phyloP scores from a whole-genome alignment of 2,888 invertebrate species.

The Idaea straminata region DNA sequence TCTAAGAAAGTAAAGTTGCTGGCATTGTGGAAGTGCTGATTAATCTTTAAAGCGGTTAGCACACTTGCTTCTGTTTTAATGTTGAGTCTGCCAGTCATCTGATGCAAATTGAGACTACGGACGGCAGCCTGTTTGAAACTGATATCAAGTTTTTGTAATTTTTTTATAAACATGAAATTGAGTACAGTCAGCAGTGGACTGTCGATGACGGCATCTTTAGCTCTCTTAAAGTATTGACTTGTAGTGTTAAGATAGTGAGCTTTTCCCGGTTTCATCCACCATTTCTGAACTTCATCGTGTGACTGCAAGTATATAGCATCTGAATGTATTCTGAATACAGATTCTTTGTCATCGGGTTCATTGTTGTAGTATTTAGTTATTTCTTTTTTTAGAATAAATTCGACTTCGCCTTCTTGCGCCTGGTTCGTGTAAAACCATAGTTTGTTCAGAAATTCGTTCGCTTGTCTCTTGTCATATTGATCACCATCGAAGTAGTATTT shows the following conservation, averaged over 20 bases:
- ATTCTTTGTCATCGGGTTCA: slow-evolving; percentile 31
- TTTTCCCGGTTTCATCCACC: slow-evolving; percentile 41
- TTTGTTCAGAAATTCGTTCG: slow-evolving; percentile 37
- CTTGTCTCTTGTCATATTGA: slow-evolving; percentile 34
- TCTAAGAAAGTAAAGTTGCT: slow-evolving; percentile 35
- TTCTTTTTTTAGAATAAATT: slow-evolving; percentile 36
- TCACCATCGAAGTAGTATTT: slow-evolving; percentile 35
- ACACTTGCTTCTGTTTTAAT: slow-evolving; percentile 32
- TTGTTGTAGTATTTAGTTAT: slow-evolving; percentile 35
- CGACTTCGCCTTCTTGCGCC: slow-evolving; percentile 40
- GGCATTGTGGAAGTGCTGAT: slow-evolving; percentile 29
- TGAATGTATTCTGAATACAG: slow-evolving; percentile 38
- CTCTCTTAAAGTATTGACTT: slow-evolving; percentile 36
- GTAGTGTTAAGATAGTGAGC: slow-evolving; percentile 35
- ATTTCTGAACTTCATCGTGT: slow-evolving; percentile 48
- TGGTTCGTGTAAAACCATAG: slow-evolving; percentile 48
- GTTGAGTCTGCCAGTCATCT: slow-evolving; percentile 25
- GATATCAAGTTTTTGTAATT: slow-evolving; percentile 34
- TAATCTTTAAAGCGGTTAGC: slow-evolving; percentile 38
- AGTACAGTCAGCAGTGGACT: slow-evolving; percentile 40
- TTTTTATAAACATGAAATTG: slow-evolving; percentile 37
- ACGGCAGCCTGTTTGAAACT: slow-evolving; percentile 29
- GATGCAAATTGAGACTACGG: slow-evolving; percentile 28
- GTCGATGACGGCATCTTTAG: slow-evolving; percentile 40
- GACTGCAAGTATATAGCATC: slow-evolving; percentile 44